These are phyloP conservation scores for Heterochromis multidens DNA, from an alignment of 2,113 vertebrate genomes.

Conservation along the genomic window DNA sequence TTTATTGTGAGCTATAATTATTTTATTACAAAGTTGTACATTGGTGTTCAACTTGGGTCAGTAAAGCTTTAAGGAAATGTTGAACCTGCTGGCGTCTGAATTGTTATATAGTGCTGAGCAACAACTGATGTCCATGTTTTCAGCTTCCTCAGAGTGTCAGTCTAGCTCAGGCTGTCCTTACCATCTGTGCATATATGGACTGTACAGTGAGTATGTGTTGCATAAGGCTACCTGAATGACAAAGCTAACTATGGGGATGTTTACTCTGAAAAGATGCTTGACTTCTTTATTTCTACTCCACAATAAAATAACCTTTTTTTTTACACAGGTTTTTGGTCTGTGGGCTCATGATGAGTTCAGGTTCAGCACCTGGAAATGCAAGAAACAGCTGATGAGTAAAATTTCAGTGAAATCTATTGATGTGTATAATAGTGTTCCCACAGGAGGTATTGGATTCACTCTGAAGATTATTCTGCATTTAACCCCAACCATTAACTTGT, in stretches of 20 bases:
- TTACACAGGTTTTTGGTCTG: neutral
- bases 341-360: neutral
- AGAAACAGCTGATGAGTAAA: neutral
- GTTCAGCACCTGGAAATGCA: neutral
- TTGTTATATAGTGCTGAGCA: neutral
- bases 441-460: slow-evolving; percentile 6
- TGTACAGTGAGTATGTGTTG: slow-evolving; percentile 18
- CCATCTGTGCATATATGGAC: slow-evolving; percentile 44
- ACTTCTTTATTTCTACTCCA: neutral
- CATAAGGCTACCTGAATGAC: slow-evolving; percentile 34
- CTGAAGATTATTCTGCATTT: neutral
- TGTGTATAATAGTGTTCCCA: neutral
- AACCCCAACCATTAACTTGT: slow-evolving; percentile 2
- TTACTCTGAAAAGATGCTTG: neutral
- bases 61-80: neutral
- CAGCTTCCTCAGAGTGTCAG: slow-evolving; percentile 28
- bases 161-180: neutral
- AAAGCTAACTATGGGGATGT: slow-evolving; percentile 36
- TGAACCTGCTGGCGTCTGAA: neutral
- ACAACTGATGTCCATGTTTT: slow-evolving; percentile 21
- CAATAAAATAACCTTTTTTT: neutral
- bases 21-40: neutral
- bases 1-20: neutral
- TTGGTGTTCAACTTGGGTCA: neutral
- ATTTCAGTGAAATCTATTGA: neutral